These are phyloP conservation scores for Xylophagus ater DNA, from an alignment of 2,888 invertebrate genomes.

Conservation along the genomic window DNA sequence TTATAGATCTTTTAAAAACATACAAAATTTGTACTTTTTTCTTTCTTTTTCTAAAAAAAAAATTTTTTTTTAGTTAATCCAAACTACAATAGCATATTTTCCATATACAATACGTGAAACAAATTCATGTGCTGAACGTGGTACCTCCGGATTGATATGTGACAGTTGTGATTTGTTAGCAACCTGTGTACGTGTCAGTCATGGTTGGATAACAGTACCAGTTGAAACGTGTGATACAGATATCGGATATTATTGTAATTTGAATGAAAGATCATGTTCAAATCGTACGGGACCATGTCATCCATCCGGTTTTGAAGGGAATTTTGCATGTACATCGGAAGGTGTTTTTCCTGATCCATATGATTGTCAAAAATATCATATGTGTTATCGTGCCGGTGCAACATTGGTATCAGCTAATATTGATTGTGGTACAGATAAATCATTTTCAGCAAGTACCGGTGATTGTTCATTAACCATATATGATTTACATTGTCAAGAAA, in stretches of 20 bases:
- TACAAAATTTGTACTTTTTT: too few relatives aligned
- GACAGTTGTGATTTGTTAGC: constrained; percentile 35
- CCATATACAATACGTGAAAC: constrained; percentile 28
- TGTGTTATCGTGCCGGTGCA: constrained; percentile 33
- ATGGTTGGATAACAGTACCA: constrained; percentile 35
- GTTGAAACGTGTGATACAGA: constrained; percentile 35
- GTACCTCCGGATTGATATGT: constrained; percentile 33
- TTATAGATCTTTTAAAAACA: too few relatives aligned
- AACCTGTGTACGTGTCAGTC: constrained; percentile 32
- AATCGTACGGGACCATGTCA: constrained; percentile 36
- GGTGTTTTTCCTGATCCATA: constrained; percentile 38
- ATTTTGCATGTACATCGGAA: constrained; percentile 36
- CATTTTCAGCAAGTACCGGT: constrained; percentile 31
- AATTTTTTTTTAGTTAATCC: too few relatives aligned
- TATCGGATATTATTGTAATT: constrained; percentile 33
- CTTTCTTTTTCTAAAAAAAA: too few relatives aligned
- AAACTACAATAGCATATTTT: too few relatives aligned
- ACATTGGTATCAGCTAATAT: constrained; percentile 30
- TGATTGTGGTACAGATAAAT: constrained; percentile 33
- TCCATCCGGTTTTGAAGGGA: constrained; percentile 35
- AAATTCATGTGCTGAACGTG: constrained; percentile 29
- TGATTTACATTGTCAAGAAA: constrained; percentile 26
- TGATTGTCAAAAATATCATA: constrained; percentile 38
- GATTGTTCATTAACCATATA: constrained; percentile 31
- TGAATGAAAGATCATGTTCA: constrained; percentile 29